Conservation (phyloP, 2,113 vertebrate species). For the Zosterops borbonicus region DNA sequence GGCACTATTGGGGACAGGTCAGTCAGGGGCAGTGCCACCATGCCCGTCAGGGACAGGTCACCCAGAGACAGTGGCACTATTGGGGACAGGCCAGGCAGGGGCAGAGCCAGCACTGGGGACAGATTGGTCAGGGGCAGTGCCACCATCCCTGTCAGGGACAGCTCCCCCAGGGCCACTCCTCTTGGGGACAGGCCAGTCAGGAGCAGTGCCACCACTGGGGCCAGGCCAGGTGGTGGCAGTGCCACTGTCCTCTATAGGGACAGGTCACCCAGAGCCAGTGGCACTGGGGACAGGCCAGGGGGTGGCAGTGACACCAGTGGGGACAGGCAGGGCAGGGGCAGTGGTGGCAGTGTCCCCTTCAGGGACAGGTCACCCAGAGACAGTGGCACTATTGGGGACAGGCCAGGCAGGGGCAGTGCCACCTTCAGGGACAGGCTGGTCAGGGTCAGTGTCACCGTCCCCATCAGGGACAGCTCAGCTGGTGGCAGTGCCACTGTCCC, state of each 20-base stretch:
- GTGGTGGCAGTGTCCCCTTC: background rate
- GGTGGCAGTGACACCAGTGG: no score
- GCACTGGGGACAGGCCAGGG: no score
- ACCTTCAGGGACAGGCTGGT: background rate
- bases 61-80: background rate
- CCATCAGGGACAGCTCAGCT: background rate
- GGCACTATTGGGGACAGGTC: no score
- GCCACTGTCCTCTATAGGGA: no score
- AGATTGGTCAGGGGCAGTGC: accelerated
- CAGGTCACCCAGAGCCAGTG: no score
- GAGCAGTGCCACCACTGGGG: no score
- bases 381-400: background rate
- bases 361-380: background rate
- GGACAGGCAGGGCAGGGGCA: background rate
- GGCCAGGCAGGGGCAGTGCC: no score
- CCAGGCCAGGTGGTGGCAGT: no score
- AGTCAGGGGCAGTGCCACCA: no score
- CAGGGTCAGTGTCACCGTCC: background rate
- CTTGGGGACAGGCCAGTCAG: no score
- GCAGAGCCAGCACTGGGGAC: background rate
- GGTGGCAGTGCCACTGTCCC: background rate
- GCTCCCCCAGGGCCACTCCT: no score
- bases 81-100: background rate
- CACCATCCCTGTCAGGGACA: background rate
- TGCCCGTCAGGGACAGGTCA: background rate